A percentile compares a stretch with the other conserved stretches of the same genome.
These are phyloP conservation scores for Trypoxylus dichotomus DNA, from an alignment of 1,140 invertebrate genomes.

Conservation along the genomic window DNA sequence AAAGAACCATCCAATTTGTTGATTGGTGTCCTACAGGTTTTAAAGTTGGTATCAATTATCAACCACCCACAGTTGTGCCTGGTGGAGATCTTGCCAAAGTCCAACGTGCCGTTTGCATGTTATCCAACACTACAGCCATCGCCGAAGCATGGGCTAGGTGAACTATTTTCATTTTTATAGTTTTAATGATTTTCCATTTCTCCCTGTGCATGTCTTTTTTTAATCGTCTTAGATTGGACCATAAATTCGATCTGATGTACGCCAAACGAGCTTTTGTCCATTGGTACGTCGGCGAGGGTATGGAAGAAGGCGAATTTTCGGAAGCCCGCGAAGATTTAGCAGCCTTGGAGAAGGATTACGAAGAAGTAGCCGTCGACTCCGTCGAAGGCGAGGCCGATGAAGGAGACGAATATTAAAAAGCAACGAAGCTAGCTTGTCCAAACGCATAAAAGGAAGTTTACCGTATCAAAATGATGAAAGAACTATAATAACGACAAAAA, in stretches of 20 bases:
- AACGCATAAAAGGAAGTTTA: conserved; percentile 38
- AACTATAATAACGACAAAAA: neutral
- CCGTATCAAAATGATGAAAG: neutral
- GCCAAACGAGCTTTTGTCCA: conserved; percentile 84
- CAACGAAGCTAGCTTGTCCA: neutral
- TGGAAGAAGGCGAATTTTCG: conserved; percentile 85
- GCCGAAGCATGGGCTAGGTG: conserved; percentile 81
- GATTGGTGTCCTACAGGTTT: conserved; percentile 84
- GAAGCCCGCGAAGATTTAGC: conserved; percentile 86
- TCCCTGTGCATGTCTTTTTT: neutral
- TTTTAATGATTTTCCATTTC: neutral
- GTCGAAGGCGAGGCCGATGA: conserved; percentile 72
- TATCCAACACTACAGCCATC: conserved; percentile 85
- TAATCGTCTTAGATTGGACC: conserved; percentile 61
- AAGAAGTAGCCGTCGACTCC: conserved; percentile 73
- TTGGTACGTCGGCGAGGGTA: conserved; percentile 85
- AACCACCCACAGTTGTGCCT: conserved; percentile 80
- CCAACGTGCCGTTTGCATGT: conserved; percentile 82
- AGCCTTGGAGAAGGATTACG: conserved; percentile 82
- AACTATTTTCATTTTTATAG: neutral
- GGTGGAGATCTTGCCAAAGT: conserved; percentile 83
- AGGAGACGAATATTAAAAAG: conserved; percentile 68
- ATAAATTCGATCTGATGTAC: conserved; percentile 84
- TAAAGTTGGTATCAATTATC: conserved; percentile 77
- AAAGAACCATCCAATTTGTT: conserved; percentile 79